phyloP scores from a whole-genome alignment of 2,113 vertebrate species.

The Scopus umbretta region DNA sequence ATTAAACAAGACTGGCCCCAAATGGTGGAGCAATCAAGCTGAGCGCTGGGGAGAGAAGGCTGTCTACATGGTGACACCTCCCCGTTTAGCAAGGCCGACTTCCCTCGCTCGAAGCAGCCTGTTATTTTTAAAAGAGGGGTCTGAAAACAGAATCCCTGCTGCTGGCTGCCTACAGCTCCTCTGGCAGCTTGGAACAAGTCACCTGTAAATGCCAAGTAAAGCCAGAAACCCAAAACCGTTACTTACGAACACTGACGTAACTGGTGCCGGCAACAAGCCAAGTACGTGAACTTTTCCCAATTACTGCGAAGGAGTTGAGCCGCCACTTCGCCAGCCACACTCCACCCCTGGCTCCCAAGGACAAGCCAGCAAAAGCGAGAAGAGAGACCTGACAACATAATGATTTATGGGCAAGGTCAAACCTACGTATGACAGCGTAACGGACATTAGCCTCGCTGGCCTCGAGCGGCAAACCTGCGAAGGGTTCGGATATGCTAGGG shows the following conservation, averaged over 20 bases:
- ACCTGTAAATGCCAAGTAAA: conserved; percentile 54
- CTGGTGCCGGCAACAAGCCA: conserved; percentile 26
- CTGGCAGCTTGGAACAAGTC: neutral
- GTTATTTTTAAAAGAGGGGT: neutral
- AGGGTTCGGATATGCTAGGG: neutral
- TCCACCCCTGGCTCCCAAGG: neutral
- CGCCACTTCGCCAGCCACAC: neutral
- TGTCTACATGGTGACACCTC: neutral
- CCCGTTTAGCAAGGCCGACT: neutral
- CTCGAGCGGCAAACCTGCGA: accelerated
- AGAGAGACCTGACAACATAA: neutral
- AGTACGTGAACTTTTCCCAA: conserved; percentile 67
- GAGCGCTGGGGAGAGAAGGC: neutral
- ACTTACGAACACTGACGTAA: conserved; percentile 29
- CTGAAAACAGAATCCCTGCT: neutral
- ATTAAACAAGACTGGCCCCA: no score
- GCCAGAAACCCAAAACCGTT: conserved; percentile 56
- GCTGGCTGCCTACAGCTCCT: conserved; percentile 1
- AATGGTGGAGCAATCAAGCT: accelerated
- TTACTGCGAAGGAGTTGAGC: neutral
- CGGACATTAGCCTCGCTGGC: neutral
- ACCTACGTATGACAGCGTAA: neutral
- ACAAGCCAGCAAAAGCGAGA: neutral
- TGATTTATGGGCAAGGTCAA: conserved; percentile 41
- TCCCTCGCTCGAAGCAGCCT: neutral